phyloP scores from a whole-genome alignment of 1,140 invertebrate species.

The Ostrea edulis region DNA sequence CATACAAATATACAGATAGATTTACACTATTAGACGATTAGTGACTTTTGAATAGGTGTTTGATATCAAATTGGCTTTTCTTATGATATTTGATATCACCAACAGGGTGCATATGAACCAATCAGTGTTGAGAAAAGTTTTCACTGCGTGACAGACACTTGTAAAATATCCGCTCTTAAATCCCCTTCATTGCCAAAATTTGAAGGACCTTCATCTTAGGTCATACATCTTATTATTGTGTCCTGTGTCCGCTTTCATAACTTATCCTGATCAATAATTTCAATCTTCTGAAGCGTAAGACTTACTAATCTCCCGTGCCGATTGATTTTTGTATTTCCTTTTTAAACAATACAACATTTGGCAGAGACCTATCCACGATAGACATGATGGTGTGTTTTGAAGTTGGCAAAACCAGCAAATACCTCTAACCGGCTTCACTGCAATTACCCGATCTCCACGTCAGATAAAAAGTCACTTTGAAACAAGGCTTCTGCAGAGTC shows the following conservation, averaged over 20 bases:
- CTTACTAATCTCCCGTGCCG: not conserved
- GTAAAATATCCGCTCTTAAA: not conserved
- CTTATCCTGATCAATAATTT: slow-evolving; percentile 17
- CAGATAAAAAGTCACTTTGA: slow-evolving; percentile 35
- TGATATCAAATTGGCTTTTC: slow-evolving; percentile 17
- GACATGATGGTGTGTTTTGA: not conserved
- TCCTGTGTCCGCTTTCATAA: not conserved
- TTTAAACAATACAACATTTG: slow-evolving; percentile 31
- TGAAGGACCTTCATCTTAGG: not conserved
- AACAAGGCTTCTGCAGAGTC: slow-evolving; percentile 31
- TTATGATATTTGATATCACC: slow-evolving; percentile 25
- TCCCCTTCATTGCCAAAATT: slow-evolving; percentile 29
- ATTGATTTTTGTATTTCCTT: slow-evolving; percentile 26
- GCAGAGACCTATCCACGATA: not conserved
- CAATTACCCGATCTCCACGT: slow-evolving; percentile 1
- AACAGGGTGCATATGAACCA: not conserved
- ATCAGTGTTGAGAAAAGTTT: not conserved
- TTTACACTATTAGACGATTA: not conserved
- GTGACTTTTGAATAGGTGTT: not conserved
- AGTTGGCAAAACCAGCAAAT: not conserved
- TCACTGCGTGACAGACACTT: slow-evolving; percentile 18
- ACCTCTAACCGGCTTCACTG: not conserved
- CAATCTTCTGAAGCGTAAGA: slow-evolving; percentile 21
- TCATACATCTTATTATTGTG: not conserved
- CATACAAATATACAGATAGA: not conserved